Base-by-base conservation (phyloP, 2,888 invertebrate species). In the Phorcus lineatus region DNA sequence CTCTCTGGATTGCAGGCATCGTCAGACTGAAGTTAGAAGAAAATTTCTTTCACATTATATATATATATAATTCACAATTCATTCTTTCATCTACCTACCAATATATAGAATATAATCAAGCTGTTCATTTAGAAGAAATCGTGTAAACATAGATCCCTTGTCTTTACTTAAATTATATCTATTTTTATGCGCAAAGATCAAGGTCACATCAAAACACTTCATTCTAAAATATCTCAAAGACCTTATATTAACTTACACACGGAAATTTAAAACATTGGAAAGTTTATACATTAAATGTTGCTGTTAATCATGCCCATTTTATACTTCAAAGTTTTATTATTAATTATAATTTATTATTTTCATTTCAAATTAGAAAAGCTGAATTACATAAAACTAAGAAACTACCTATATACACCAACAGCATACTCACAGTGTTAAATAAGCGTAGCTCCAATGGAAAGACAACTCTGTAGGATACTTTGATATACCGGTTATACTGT, bases 1-100 rank as follows among this genome's bases (percentile, higher is more conserved):
- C 99, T 95, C 94, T 99, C 99, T 52, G 98, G 98, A 94, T 99
- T 98, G 85, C 98, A 97, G 31, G 99, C 99, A 95, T 99, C 99
- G 93, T 99, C 99, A 84, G 98, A 98, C 98, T 98, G 94, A 53
- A 90, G 89, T 40, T 76, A n/a, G 36, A 80, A 77, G 47, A 40
- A 9, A 22, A 57, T 57, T 4, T 36, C 7, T 36, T 4, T 19
- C 9, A 55, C 22, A 55, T n/a, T 55, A 55, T 55, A 9, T 55
- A 2, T 6, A 55, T 9, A 55, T 55, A 6, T 36, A 36, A 6
- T 36, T 36, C 3, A 6, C 7, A 6, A 36, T 36, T 36, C 36
- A 36, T 6, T 4, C 11, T 6, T 55, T 19, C 22, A 55, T 55
- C 4, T 55, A 55, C 11, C n/a, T 55, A 55, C 11, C 4, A 6